A percentile compares a stretch with the other conserved stretches of the same genome.
Evolutionary conservation across 2,113 vertebrate species (phyloP).

Genomic region (Pseudopodoces humilis): DNA sequence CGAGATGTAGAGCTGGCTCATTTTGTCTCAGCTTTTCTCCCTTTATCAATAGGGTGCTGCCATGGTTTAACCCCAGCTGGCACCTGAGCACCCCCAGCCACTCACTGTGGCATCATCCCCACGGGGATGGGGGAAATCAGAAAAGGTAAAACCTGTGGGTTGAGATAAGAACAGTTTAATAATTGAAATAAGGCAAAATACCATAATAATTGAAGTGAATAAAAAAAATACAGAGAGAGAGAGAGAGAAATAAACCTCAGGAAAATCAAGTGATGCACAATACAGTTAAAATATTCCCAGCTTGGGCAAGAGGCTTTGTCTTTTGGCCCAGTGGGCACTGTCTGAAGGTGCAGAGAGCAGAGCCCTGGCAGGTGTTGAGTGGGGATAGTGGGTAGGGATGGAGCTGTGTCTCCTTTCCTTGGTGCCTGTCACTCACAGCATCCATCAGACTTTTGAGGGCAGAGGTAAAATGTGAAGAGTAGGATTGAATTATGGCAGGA

Average conservation of each 20-base stretch:
- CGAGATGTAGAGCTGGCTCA: fast-evolving
- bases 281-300: neutral
- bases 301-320: neutral
- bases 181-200: neutral
- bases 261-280: neutral
- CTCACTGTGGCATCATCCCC: neutral
- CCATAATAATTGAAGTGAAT: neutral
- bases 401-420: neutral
- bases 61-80: neutral
- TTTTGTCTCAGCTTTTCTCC: neutral
- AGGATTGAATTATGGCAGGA: neutral
- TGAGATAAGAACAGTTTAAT: neutral
- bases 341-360: neutral
- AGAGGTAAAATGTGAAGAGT: neutral
- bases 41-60: neutral
- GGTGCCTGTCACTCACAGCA: neutral
- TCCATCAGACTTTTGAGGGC: neutral
- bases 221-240: neutral
- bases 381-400: neutral
- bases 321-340: fast-evolving
- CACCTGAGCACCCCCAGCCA: neutral
- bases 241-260: neutral
- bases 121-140: neutral
- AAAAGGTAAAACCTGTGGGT: neutral
- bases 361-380: neutral